These are phyloP conservation scores for Zootermopsis nevadensis DNA, from an alignment of 2,888 invertebrate genomes.

Conservation along the genomic window DNA sequence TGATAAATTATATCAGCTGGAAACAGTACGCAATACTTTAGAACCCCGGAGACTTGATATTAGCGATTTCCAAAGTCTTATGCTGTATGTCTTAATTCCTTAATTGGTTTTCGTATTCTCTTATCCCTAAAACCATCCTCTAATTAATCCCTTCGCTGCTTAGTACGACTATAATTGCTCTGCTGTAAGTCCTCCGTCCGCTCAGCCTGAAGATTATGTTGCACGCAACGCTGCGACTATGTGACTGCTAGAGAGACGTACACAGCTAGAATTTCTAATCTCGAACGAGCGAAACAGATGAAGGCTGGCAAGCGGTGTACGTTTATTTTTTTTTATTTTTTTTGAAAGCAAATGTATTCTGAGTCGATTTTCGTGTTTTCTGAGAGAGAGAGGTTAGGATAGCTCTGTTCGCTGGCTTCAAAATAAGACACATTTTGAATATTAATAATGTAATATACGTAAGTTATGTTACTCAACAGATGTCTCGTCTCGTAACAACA, in stretches of 20 bases:
- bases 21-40: neutral
- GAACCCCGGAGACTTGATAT: constrained; percentile 6
- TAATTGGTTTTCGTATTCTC: constrained; percentile 46
- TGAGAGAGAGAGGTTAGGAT: neutral
- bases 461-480: neutral
- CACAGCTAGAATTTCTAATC: neutral
- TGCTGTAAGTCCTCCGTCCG: neutral
- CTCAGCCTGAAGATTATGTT: constrained; percentile 14
- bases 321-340: neutral
- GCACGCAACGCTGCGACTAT: no score
- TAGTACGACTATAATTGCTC: neutral
- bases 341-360: neutral
- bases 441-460: neutral
- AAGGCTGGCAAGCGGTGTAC: neutral
- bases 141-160: constrained; percentile 42
- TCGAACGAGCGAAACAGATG: neutral
- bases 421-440: neutral
- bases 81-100: constrained; percentile 41
- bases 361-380: neutral
- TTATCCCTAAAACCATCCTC: constrained; percentile 38
- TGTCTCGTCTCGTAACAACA: no score
- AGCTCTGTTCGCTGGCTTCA: neutral
- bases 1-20: constrained; percentile 20
- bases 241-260: neutral
- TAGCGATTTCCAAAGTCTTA: constrained; percentile 30